phyloP scores from a whole-genome alignment of 2,113 vertebrate genomes.

The Empidonax alnorum region DNA sequence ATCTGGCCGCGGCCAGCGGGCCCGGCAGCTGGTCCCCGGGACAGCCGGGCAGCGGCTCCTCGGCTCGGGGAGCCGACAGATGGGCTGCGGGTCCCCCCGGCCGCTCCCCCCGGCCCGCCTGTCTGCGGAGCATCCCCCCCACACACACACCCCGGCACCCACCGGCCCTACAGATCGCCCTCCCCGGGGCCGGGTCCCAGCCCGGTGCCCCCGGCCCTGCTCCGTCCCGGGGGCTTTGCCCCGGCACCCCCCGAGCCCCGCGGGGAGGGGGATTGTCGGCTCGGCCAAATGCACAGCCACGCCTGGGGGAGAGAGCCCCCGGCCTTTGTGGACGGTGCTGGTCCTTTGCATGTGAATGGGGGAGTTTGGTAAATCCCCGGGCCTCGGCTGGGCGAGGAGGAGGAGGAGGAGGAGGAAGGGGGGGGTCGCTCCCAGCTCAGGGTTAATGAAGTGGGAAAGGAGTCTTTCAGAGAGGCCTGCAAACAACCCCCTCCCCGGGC shows the following conservation, averaged over 20 bases:
- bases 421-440: constrained; percentile 87
- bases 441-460: constrained; percentile 99
- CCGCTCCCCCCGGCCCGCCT: background rate
- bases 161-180: background rate
- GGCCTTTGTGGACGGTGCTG: constrained; percentile 74
- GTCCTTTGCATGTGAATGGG: constrained; percentile 93
- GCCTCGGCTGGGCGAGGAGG: constrained; percentile 72
- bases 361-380: constrained; percentile 85
- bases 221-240: background rate
- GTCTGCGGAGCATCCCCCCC: background rate
- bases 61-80: constrained; percentile 85
- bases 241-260: background rate
- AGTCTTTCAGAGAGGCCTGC: constrained; percentile 90
- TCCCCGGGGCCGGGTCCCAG: background rate
- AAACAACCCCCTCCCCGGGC: constrained; percentile 77
- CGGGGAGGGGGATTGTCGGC: background rate
- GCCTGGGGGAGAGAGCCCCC: constrained; percentile 79
- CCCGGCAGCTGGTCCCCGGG: constrained; percentile 91
- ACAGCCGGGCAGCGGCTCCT: constrained; percentile 74
- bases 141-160: background rate
- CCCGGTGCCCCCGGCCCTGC: background rate
- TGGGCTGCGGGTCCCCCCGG: constrained; percentile 82
- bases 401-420: constrained; percentile 56
- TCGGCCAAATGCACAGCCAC: constrained; percentile 84
- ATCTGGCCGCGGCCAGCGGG: constrained; percentile 79